phyloP scores from a whole-genome alignment of 92 coral and sea anemone genomes.

The Phenganax stokvisi region DNA sequence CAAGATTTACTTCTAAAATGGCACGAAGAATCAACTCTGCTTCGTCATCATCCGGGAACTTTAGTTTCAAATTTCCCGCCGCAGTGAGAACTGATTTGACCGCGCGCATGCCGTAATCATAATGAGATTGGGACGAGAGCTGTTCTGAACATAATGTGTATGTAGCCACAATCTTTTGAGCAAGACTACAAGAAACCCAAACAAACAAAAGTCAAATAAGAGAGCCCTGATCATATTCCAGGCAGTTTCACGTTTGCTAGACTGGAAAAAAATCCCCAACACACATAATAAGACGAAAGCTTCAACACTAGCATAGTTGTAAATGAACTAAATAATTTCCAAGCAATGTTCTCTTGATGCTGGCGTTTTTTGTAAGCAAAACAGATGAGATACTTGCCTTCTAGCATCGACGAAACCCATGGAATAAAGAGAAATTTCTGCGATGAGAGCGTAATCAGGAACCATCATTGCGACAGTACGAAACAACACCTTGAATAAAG shows the following conservation, averaged over 20 bases:
- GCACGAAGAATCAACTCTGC: conserved; percentile 95
- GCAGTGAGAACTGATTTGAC: conserved; percentile 97
- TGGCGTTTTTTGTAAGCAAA: too few species aligned
- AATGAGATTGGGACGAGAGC: conserved; percentile 99
- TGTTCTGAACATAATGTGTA: conserved; percentile 93
- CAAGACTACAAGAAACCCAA: conserved; percentile 55
- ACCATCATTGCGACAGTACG: conserved; percentile 99
- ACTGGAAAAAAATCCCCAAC: too few species aligned
- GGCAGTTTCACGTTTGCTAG: background rate
- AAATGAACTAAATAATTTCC: too few species aligned
- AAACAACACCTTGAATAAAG: conserved; percentile 67
- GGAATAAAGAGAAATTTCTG: conserved; percentile 94
- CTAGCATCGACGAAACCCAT: conserved; percentile 97
- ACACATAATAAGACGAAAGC: too few species aligned
- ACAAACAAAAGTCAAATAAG: background rate
- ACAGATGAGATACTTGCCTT: conserved; percentile 49
- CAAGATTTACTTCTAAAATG: conserved; percentile 90
- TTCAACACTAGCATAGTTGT: too few species aligned
- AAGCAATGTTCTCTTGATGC: too few species aligned
- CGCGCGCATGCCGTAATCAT: conserved; percentile 98
- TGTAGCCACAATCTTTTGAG: conserved; percentile 97
- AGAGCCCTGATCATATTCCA: background rate
- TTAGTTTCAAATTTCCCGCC: conserved; percentile 91
- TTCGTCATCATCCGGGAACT: conserved; percentile 89
- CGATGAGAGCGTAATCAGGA: conserved; percentile 90